These are phyloP conservation scores for Aplodontia rufa DNA, from an alignment of 2,113 vertebrate genomes.

Conservation along the genomic window DNA sequence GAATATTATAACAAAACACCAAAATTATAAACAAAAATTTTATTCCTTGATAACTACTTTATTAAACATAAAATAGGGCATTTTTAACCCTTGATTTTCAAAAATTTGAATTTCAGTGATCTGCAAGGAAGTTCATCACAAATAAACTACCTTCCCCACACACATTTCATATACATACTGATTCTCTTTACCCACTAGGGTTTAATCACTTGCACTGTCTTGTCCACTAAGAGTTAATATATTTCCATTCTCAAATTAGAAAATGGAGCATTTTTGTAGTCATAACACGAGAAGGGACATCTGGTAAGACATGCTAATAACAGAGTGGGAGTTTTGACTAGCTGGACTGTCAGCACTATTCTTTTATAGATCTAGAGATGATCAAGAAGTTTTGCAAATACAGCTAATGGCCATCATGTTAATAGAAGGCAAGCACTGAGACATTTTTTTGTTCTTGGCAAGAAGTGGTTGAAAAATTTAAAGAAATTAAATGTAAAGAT, in stretches of 20 bases:
- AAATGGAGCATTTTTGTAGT: not conserved
- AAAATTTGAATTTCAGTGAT: not conserved
- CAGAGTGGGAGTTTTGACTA: not conserved
- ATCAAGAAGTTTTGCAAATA: slow-evolving; percentile 49
- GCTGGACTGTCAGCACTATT: not conserved
- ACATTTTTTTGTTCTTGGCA: not conserved
- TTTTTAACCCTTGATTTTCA: not conserved
- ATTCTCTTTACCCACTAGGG: no score
- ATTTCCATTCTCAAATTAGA: slow-evolving; percentile 50
- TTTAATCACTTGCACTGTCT: not conserved
- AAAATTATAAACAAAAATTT: not conserved
- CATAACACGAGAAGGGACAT: not conserved
- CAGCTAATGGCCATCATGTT: not conserved
- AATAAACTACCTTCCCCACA: not conserved
- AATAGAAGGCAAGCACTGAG: not conserved
- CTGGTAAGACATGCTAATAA: slow-evolving; percentile 8
- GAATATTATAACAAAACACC: not conserved
- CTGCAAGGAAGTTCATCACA: not conserved
- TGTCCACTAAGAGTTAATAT: not conserved
- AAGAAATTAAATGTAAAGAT: not conserved
- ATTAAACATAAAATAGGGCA: not conserved
- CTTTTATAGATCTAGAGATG: not conserved
- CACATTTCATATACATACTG: not conserved
- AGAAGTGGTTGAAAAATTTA: not conserved
- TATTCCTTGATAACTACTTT: not conserved